Evolutionary conservation across 2,113 vertebrate genomes (phyloP), one percentile per base, ranked within the genome.

Genomic region (Sciurus niger): DNA sequence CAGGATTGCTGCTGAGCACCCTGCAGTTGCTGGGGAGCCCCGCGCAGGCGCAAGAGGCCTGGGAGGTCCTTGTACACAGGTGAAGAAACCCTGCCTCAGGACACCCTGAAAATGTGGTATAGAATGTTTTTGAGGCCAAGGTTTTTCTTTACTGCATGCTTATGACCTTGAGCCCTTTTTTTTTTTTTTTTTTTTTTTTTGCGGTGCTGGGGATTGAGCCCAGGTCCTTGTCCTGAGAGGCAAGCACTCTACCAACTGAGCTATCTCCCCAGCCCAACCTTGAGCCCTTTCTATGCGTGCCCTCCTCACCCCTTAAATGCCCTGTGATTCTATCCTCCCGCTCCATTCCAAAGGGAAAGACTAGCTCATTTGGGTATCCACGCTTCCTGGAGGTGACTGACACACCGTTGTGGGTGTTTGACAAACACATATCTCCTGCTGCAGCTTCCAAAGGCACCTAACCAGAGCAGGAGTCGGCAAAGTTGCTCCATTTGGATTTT

Each of bases 11-110:
- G 1, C 55, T 18, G 5, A 67, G 6, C 30, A 28, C 4, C 34
- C n/a, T 0, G 0, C 10, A 7, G 18, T 0, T 12, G 22, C 13
- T 8, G 40, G 18, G 46, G 5, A 0, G 30, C n/a, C 60, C 25
- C 51, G 4, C 25, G 48, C 24, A 34, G 89, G 55, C 12, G 22
- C 20, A 60, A 0, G 10, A 3, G 30, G 20, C 25, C 4, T 24
- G 1, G 20, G 37, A 77, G 24, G 3, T 25, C 55, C 24, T 14
- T 4, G 30, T 1, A 4, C 48, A 46, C 5, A 65, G 67, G 25
- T 1, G 40, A 51, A 63, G 82, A 43, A 53, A 12, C 24, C 58
- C 43, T 63, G 24, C 68, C 25, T 55, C 46, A 34, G 9, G 10
- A 63, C 24, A 28, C 14, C 12, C 32, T n/a, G 78, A 7, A 25